A percentile compares a stretch with the other conserved stretches of the same genome.
phyloP scores from a whole-genome alignment of 2,797 vertebrate genomes.

The Staurois parvus region DNA sequence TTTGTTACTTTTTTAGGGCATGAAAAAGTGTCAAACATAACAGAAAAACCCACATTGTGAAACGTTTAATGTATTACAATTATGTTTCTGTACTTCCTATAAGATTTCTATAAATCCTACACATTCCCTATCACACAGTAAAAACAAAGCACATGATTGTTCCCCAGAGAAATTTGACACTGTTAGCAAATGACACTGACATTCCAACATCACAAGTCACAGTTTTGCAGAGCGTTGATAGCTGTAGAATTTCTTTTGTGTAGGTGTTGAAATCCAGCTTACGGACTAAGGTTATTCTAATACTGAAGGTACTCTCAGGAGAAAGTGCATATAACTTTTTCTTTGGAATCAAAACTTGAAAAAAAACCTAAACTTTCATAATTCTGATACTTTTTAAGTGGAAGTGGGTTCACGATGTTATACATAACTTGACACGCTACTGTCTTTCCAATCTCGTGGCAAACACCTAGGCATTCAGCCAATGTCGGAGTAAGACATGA shows the following conservation, averaged over 20 bases:
- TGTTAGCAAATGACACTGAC: conserved; percentile 18
- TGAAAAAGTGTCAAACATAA: not conserved
- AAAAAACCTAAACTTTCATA: not conserved
- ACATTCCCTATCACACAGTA: conserved; percentile 37
- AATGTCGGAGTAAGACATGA: too few species aligned
- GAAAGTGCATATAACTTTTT: not conserved
- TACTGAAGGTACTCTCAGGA: conserved; percentile 13
- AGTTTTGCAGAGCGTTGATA: conserved; percentile 12
- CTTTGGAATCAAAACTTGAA: not conserved
- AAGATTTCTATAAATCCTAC: conserved; percentile 49
- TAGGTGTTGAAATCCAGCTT: conserved; percentile 24
- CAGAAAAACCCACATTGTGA: conserved; percentile 1
- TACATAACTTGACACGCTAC: not conserved
- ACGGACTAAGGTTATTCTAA: conserved; percentile 1
- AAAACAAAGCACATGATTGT: conserved; percentile 45
- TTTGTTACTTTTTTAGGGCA: too few species aligned
- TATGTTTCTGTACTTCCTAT: not conserved
- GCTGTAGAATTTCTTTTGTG: not conserved
- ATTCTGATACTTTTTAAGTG: not conserved
- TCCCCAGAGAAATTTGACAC: conserved; percentile 17
- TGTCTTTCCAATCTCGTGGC: not conserved
- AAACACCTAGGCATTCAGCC: not conserved
- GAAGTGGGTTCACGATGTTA: not conserved
- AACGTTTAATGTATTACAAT: conserved; percentile 9
- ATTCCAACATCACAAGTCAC: conserved; percentile 20